Percentiles rank a stretch among this genome's conserved stretches.
Evolutionary conservation across 2,113 vertebrate genomes (phyloP).

Genomic region (Centropristis striata): DNA sequence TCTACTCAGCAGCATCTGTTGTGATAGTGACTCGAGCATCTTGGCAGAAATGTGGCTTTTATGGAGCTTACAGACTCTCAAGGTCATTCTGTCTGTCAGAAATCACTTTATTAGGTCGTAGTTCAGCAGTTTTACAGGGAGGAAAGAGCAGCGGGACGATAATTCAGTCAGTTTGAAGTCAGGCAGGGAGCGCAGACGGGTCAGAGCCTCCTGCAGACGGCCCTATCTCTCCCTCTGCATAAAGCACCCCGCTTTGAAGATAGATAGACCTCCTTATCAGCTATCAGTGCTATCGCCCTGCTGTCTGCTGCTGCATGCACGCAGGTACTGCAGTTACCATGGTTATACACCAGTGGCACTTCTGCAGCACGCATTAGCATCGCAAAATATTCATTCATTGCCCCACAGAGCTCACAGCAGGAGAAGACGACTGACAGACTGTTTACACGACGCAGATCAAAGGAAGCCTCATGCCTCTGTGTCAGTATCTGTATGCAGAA

Average conservation of each 20-base stretch:
- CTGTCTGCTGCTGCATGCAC: slow-evolving; percentile 57
- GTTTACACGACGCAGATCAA: slow-evolving; percentile 69
- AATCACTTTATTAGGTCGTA: slow-evolving; percentile 32
- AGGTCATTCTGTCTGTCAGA: slow-evolving; percentile 54
- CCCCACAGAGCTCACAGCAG: slow-evolving; percentile 73
- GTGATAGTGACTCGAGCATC: background rate
- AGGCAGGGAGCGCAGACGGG: slow-evolving; percentile 50
- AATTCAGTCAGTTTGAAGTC: slow-evolving; percentile 53
- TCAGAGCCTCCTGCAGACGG: slow-evolving; percentile 53
- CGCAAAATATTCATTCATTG: slow-evolving; percentile 76
- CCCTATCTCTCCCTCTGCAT: slow-evolving; percentile 35
- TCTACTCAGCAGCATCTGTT: background rate
- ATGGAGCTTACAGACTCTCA: slow-evolving; percentile 31
- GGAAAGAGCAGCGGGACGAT: slow-evolving; percentile 36
- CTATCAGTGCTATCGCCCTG: slow-evolving; percentile 56
- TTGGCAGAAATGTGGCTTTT: background rate
- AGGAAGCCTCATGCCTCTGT: slow-evolving; percentile 19
- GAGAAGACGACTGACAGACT: slow-evolving; percentile 40
- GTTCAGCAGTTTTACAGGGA: slow-evolving; percentile 37
- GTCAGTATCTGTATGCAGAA: slow-evolving; percentile 3
- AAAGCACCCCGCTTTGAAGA: slow-evolving; percentile 69
- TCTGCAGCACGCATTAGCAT: slow-evolving; percentile 66
- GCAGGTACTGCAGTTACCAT: slow-evolving; percentile 70
- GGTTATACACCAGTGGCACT: slow-evolving; percentile 66
- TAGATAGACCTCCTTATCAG: slow-evolving; percentile 56